These are phyloP conservation scores for Pluvialis apricaria DNA, from an alignment of 2,113 vertebrate species.

Conservation along the genomic window DNA sequence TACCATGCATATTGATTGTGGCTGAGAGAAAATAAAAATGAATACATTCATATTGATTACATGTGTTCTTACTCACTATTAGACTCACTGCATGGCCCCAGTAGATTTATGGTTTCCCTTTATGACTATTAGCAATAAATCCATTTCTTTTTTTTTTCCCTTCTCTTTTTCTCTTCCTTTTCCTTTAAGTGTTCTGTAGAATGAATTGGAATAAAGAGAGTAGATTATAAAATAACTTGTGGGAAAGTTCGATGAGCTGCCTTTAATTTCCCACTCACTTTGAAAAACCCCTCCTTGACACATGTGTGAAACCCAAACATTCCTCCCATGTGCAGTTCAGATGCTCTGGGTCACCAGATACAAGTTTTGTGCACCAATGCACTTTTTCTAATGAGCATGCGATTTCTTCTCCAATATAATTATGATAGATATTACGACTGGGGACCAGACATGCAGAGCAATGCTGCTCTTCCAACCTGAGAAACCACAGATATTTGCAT, in stretches of 20 bases:
- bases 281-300: neutral
- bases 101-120: slow-evolving; percentile 40
- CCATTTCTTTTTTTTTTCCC: neutral
- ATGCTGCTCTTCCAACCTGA: neutral
- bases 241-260: neutral
- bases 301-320: neutral
- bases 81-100: neutral
- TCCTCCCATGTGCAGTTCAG: neutral
- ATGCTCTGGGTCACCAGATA: neutral
- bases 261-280: slow-evolving; percentile 8
- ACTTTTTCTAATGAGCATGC: neutral
- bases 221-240: neutral
- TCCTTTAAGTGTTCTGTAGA: neutral
- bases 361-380: neutral
- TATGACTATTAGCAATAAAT: slow-evolving; percentile 44
- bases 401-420: neutral
- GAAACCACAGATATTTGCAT: neutral
- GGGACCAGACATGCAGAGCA: neutral
- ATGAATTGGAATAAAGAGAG: neutral
- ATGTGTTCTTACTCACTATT: slow-evolving; percentile 35
- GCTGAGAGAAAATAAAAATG: slow-evolving; percentile 47
- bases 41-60: slow-evolving; percentile 59
- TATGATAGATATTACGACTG: neutral
- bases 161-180: neutral
- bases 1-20: slow-evolving; percentile 17